Conservation (phyloP, 2,888 invertebrate genomes). For the Pyrrhia umbra region DNA sequence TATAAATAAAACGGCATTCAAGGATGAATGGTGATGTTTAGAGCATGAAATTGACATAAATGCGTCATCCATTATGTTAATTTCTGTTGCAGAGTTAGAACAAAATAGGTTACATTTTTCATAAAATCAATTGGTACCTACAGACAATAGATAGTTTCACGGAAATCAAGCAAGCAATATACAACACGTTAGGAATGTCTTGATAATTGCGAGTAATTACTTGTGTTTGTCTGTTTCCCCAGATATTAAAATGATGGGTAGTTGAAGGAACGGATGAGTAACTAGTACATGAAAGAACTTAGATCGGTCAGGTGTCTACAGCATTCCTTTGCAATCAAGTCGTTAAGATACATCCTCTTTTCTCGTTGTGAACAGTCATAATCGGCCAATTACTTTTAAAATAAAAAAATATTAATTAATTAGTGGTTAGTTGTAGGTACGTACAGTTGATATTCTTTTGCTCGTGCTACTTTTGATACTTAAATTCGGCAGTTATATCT, state of each 20-base stretch:
- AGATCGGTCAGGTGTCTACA: constrained; percentile 25
- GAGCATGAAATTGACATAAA: too few relatives aligned
- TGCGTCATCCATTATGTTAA: too few relatives aligned
- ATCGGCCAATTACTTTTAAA: neutral
- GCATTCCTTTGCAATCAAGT: constrained; percentile 29
- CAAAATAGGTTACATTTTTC: too few relatives aligned
- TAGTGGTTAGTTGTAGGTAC: too few relatives aligned
- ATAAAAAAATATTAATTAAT: neutral
- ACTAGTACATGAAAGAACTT: constrained; percentile 37
- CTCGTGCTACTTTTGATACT: neutral
- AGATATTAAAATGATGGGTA: constrained; percentile 18
- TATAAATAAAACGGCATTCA: too few relatives aligned
- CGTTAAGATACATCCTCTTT: constrained; percentile 11
- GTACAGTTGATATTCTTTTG: neutral
- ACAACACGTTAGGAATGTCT: constrained; percentile 32
- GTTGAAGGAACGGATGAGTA: constrained; percentile 19
- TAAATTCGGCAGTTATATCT: neutral
- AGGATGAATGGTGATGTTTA: too few relatives aligned
- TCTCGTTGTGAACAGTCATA: neutral
- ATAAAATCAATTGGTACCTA: too few relatives aligned
- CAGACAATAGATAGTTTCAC: constrained; percentile 3
- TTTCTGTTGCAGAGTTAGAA: too few relatives aligned
- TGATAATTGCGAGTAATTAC: neutral
- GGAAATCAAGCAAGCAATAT: constrained; percentile 14
- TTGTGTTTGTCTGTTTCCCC: constrained; percentile 23